phyloP scores from a whole-genome alignment of 2,113 vertebrate species.

The Brachyhypopomus occidentalis region DNA sequence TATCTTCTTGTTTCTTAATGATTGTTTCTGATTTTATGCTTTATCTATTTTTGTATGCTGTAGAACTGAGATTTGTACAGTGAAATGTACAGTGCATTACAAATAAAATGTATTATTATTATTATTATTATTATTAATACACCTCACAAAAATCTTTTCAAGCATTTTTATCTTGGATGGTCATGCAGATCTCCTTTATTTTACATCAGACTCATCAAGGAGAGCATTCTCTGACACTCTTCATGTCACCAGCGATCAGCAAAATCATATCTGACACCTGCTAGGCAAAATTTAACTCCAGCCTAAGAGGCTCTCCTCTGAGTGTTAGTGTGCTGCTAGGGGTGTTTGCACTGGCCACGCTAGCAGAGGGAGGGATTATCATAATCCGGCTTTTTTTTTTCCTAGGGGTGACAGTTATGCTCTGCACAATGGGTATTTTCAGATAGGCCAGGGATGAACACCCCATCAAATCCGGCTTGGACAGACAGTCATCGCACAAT shows the following conservation, averaged over 20 bases:
- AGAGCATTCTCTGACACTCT: neutral
- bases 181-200: neutral
- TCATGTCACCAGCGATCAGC: slow-evolving; percentile 10
- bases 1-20: too few species aligned
- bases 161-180: neutral
- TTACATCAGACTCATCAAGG: neutral
- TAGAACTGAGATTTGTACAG: too few species aligned
- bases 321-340: neutral
- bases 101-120: neutral
- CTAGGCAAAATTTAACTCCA: slow-evolving; percentile 23
- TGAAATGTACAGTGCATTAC: neutral
- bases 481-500: slow-evolving; percentile 44
- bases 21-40: too few species aligned
- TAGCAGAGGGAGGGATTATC: slow-evolving; percentile 32
- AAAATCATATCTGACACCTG: slow-evolving; percentile 32
- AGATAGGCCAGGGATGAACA: slow-evolving; percentile 40
- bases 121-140: too few species aligned
- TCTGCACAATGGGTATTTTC: slow-evolving; percentile 41
- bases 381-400: slow-evolving; percentile 15
- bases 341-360: neutral
- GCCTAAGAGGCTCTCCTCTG: neutral
- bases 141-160: neutral
- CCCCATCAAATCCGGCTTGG: slow-evolving; percentile 31
- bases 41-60: too few species aligned
- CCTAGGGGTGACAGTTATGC: slow-evolving; percentile 30